Base-by-base conservation (phyloP, 2,888 invertebrate genomes). In the Mythimna pallens region DNA sequence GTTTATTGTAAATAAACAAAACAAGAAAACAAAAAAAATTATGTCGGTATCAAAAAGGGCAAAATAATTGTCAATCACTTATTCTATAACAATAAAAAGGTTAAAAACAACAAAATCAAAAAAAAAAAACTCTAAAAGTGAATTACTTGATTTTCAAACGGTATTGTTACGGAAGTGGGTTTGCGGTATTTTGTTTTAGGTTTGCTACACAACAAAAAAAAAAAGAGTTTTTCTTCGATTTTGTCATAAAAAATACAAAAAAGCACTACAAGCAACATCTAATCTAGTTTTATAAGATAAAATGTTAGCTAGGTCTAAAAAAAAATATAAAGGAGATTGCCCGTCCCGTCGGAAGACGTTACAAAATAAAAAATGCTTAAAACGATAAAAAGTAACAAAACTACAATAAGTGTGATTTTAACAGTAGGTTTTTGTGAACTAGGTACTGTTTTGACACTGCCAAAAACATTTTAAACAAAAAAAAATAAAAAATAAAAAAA, bases 1-100 rank as follows among this genome's bases (percentile, higher is more conserved):
- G 43, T 83, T 81, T 81, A 83, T 80, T 81, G 22, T 54, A 10
- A n/a, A 20, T 73, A 54, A 82, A 69, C 47, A 73, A 82, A 65
- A 67, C 67, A 71, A 64, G 47, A 50, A 71, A 52, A n/a, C 52
- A 7, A n/a, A 74, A 47, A 47, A 66, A 10, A 3, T 17, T 73
- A n/a, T n/a, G 12, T 17, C 9, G 9, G 1, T 50, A 8, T 40
- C 7, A 17, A 67, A 22, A 30, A 0, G n/a, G 30, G 10, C 7
- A 30, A 62, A 40, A 63, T 12, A 67, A 43, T 17, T 3, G 6
- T 20, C 47, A 68, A 25, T 20, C 40, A 63, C 54, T 59, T 55
- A 70, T 34, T 64, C 50, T 58, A 61, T 6, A 36, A 47, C 25
- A 65, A n/a, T 0, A 62, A 61, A 40, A 43, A 1, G 4, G 3